phyloP scores from a whole-genome alignment of 2,888 invertebrate genomes.

The Oscheius onirici region DNA sequence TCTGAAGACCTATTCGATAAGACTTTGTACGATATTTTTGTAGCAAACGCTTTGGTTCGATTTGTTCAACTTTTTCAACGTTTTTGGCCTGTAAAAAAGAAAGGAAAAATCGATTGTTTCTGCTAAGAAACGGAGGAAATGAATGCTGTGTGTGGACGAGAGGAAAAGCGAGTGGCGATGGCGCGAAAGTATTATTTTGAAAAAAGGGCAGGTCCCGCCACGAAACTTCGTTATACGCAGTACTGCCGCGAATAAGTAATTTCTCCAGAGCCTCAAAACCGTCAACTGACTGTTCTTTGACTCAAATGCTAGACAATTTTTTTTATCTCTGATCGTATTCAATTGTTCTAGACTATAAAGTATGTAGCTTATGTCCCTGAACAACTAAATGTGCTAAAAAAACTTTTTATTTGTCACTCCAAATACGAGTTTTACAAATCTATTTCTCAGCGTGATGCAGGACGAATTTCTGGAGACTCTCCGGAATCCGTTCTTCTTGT shows the following conservation, averaged over 20 bases:
- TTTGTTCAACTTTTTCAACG: no score
- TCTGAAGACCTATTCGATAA: no score
- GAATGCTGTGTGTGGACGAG: neutral
- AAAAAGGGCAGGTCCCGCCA: neutral
- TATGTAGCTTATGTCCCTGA: no score
- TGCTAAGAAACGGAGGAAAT: neutral
- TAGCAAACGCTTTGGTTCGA: neutral
- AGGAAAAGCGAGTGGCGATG: neutral
- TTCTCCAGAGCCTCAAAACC: neutral
- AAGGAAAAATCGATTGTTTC: neutral
- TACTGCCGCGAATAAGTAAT: neutral
- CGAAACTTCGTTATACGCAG: neutral
- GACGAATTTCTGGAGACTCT: conserved; percentile 59
- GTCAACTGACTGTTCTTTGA: neutral
- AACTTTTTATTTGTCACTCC: no score
- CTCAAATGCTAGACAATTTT: no score
- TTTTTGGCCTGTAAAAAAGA: neutral
- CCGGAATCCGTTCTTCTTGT: conserved; percentile 50
- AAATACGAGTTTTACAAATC: no score
- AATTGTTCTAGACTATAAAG: no score
- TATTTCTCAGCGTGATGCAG: conserved; percentile 38
- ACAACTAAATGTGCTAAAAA: no score
- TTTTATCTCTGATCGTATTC: no score
- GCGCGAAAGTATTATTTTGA: neutral
- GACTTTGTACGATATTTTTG: neutral